These are phyloP conservation scores for Edolisoma coerulescens DNA, from an alignment of 2,113 vertebrate genomes.

Conservation along the genomic window DNA sequence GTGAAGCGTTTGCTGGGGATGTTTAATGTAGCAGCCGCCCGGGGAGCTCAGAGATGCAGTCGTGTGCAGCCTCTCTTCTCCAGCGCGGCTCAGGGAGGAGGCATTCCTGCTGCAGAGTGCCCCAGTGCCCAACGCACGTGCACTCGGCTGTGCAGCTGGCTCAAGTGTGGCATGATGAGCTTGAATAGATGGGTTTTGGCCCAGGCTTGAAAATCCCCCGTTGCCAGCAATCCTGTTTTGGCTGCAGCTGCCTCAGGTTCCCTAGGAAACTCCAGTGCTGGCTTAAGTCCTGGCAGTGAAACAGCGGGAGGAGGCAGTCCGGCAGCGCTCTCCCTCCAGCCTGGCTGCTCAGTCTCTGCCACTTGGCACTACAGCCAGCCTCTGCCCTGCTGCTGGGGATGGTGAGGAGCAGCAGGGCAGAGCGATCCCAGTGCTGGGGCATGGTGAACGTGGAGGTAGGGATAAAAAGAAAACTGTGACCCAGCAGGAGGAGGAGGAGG, in stretches of 20 bases:
- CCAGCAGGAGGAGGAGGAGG: not conserved
- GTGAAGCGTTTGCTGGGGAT: not conserved
- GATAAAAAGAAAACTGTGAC: not conserved
- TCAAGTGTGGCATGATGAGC: not conserved
- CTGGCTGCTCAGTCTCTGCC: not conserved
- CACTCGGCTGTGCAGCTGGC: not conserved
- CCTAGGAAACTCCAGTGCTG: not conserved
- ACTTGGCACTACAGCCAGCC: not conserved
- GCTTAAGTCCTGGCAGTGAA: not conserved
- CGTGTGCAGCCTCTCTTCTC: not conserved
- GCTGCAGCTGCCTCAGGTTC: not conserved
- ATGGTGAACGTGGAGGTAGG: not conserved
- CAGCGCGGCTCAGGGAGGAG: rapidly evolving
- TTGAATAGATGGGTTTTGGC: not conserved
- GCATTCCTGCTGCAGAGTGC: not conserved
- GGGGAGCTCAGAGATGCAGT: not conserved
- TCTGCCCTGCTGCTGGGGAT: not conserved
- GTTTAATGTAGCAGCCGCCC: not conserved
- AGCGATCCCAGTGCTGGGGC: not conserved
- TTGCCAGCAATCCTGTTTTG: not conserved
- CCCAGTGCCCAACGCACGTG: not conserved
- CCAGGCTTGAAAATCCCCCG: not conserved
- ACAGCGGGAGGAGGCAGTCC: not conserved
- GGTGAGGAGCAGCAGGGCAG: not conserved
- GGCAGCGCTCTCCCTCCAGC: rapidly evolving